phyloP scores from a whole-genome alignment of 2,797 vertebrate genomes.

The Cheirogaleus major region DNA sequence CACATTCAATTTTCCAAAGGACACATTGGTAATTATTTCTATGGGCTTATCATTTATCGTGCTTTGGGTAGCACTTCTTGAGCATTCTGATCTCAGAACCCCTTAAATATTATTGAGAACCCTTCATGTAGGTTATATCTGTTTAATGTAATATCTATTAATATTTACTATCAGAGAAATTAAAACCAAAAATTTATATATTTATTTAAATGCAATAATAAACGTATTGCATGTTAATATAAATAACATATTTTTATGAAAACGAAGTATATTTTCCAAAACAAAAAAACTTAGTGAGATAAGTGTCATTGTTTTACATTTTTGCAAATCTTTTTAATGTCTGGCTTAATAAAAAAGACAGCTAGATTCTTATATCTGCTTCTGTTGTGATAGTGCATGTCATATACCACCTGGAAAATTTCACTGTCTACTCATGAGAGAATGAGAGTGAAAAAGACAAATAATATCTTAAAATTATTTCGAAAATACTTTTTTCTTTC shows the following conservation, averaged over 20 bases:
- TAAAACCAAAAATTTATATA: neutral
- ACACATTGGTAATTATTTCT: neutral
- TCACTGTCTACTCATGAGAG: neutral
- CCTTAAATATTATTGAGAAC: neutral
- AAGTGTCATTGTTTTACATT: neutral
- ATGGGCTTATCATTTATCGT: neutral
- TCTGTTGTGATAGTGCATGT: neutral
- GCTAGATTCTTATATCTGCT: neutral
- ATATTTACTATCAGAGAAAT: neutral
- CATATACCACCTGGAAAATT: neutral
- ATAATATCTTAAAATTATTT: neutral
- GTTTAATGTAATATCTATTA: neutral
- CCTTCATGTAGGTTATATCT: neutral
- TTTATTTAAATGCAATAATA: constrained; percentile 1
- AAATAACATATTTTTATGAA: constrained; percentile 23
- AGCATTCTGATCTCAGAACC: neutral
- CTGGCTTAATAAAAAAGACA: neutral
- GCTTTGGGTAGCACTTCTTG: neutral
- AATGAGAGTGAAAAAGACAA: constrained; percentile 14
- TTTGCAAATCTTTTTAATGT: neutral
- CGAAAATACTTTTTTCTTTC: neutral
- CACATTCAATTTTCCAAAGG: neutral
- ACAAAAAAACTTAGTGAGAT: neutral
- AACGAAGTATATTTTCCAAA: neutral
- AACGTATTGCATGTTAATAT: neutral